These are phyloP conservation scores for Esox niger DNA, from an alignment of 2,113 vertebrate species.

Conservation along the genomic window DNA sequence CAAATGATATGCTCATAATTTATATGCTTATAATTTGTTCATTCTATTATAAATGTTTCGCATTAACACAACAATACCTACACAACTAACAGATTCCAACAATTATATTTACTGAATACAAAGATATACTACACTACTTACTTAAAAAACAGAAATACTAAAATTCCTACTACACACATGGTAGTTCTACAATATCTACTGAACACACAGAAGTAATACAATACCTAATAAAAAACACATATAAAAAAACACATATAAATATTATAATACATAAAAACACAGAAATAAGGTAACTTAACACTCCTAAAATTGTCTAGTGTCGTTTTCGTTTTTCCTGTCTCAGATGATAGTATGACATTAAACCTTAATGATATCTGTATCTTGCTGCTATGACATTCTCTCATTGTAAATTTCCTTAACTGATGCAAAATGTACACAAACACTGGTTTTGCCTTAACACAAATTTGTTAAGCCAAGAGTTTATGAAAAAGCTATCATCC, in stretches of 20 bases:
- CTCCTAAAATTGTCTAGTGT: conserved; percentile 36
- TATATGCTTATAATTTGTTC: too few relatives aligned
- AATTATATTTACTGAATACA: too few relatives aligned
- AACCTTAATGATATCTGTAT: conserved; percentile 64
- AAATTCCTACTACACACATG: too few relatives aligned
- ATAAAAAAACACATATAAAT: conserved; percentile 29
- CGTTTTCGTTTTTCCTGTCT: conserved; percentile 56
- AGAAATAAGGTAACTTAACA: conserved; percentile 50
- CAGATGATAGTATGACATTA: conserved; percentile 60
- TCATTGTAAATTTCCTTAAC: conserved; percentile 66
- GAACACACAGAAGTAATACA: conserved; percentile 22
- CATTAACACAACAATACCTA: too few relatives aligned
- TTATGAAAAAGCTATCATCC: not conserved
- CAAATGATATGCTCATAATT: too few relatives aligned
- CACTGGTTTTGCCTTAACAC: not conserved
- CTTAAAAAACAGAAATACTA: conserved; percentile 24
- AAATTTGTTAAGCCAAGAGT: not conserved
- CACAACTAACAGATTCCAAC: conserved; percentile 4
- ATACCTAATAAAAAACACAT: too few relatives aligned
- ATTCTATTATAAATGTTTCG: too few relatives aligned
- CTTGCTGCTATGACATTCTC: conserved; percentile 69
- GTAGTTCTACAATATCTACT: too few relatives aligned
- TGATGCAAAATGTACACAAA: conserved; percentile 62
- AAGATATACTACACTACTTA: too few relatives aligned
- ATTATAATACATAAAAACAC: conserved; percentile 1